Conservation (phyloP, 2,888 invertebrate species). For the Micoletzkya japonica region DNA sequence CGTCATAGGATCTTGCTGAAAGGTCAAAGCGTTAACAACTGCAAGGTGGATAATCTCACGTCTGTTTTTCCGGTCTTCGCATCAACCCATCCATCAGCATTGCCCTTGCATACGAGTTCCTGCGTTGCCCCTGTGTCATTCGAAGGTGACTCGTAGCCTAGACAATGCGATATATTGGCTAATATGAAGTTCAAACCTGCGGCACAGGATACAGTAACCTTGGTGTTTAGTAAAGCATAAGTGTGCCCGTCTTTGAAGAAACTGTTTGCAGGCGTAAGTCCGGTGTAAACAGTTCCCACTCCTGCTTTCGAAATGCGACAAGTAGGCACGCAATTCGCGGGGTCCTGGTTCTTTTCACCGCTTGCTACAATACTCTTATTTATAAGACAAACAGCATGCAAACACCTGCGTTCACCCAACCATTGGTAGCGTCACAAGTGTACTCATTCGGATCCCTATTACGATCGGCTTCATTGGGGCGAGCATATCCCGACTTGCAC, state of each 20-base stretch:
- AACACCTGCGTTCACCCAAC: slow-evolving; percentile 14
- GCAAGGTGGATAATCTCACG: neutral
- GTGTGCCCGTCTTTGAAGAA: slow-evolving; percentile 7
- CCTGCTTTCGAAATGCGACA: slow-evolving; percentile 1
- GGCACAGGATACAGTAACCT: neutral
- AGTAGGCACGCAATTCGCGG: slow-evolving; percentile 1
- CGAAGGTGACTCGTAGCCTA: slow-evolving; percentile 9
- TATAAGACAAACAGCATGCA: no score
- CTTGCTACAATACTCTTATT: neutral
- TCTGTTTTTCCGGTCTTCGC: neutral
- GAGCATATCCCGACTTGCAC: slow-evolving; percentile 17
- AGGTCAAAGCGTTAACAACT: neutral
- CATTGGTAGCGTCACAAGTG: slow-evolving; percentile 15
- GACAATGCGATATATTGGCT: neutral
- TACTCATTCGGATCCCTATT: slow-evolving; percentile 8
- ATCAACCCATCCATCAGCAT: slow-evolving; percentile 14
- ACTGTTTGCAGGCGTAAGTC: neutral
- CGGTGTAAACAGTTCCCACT: slow-evolving; percentile 1
- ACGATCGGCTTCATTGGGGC: slow-evolving; percentile 11
- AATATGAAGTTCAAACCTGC: neutral
- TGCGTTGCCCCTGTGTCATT: neutral
- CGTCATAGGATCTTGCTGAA: slow-evolving; percentile 9
- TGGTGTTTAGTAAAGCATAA: neutral
- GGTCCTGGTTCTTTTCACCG: neutral
- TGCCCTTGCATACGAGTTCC: slow-evolving; percentile 16